Percentiles rank a stretch among this genome's conserved stretches.
Evolutionary conservation across 2,888 invertebrate genomes (phyloP).

Genomic region (Choristoneura rosaceana): DNA sequence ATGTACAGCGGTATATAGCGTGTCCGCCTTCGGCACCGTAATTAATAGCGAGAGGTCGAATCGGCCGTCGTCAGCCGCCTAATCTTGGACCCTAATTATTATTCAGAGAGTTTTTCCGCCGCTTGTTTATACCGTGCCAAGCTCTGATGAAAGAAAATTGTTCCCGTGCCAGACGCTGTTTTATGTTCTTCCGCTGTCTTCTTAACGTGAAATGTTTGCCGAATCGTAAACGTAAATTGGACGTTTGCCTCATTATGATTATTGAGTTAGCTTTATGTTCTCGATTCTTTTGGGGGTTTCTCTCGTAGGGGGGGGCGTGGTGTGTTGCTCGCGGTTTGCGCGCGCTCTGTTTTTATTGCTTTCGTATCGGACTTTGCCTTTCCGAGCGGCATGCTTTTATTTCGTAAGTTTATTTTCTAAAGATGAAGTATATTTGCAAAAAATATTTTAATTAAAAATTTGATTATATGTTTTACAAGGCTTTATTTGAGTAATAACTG

Average conservation of each 20-base stretch:
- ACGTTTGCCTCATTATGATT: conserved; percentile 61
- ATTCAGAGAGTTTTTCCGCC: conserved; percentile 65
- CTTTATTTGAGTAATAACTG: too few species aligned
- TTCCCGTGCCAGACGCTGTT: conserved; percentile 42
- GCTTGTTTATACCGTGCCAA: conserved; percentile 57
- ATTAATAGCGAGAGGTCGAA: conserved; percentile 70
- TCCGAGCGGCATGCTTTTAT: conserved; percentile 23
- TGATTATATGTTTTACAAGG: too few species aligned
- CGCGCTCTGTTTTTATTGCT: conserved; percentile 33
- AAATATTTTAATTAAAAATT: too few species aligned
- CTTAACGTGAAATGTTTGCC: conserved; percentile 51
- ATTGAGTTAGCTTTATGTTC: conserved; percentile 48
- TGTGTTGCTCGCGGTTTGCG: conserved; percentile 35
- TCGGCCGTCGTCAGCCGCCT: conserved; percentile 54
- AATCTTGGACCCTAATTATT: conserved; percentile 57
- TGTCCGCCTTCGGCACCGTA: conserved; percentile 66
- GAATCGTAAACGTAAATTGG: conserved; percentile 68
- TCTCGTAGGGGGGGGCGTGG: conserved; percentile 20
- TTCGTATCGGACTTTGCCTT: conserved; percentile 32
- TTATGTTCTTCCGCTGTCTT: conserved; percentile 51
- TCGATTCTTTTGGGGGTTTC: conserved; percentile 42
- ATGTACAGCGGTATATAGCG: conserved; percentile 51
- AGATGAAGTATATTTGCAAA: not conserved
- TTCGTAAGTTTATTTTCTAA: conserved; percentile 19
- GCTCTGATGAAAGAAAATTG: conserved; percentile 61